Conservation (phyloP, 1,140 invertebrate genomes). For the Steinernema feltiae region DNA sequence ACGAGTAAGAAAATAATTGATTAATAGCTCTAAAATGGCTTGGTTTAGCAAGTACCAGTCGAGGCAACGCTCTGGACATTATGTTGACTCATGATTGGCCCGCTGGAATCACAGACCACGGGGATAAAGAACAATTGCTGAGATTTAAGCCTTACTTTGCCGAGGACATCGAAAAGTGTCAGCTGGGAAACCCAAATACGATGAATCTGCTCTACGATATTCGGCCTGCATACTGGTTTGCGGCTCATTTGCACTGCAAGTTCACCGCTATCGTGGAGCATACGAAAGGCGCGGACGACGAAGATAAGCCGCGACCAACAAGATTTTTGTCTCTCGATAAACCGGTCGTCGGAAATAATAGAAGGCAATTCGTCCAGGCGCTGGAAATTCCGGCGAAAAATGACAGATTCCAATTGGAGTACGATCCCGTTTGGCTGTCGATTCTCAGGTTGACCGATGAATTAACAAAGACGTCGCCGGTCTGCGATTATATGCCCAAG, state of each 20-base stretch:
- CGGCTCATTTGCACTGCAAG: conserved; percentile 91
- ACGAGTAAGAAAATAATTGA: not conserved
- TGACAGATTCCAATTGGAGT: conserved; percentile 22
- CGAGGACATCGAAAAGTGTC: conserved; percentile 73
- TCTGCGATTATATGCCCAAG: conserved; percentile 21
- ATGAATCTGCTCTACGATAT: conserved; percentile 73
- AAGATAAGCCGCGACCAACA: conserved; percentile 61
- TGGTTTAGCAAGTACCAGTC: conserved; percentile 65
- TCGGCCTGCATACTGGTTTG: conserved; percentile 88
- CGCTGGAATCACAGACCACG: conserved; percentile 75
- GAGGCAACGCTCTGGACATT: conserved; percentile 69
- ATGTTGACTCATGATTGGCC: conserved; percentile 97
- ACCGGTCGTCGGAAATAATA: conserved; percentile 69
- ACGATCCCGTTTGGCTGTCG: conserved; percentile 36
- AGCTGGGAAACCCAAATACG: conserved; percentile 75
- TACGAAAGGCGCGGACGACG: conserved; percentile 43
- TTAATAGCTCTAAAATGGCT: not conserved
- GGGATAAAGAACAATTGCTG: conserved; percentile 71
- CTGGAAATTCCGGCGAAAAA: conserved; percentile 1
- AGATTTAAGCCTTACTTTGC: conserved; percentile 77
- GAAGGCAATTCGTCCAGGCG: conserved; percentile 80
- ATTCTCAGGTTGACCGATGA: conserved; percentile 39
- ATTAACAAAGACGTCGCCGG: conserved; percentile 1
- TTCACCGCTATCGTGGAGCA: conserved; percentile 80
- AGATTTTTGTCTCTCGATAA: conserved; percentile 93